Percentiles rank a stretch among this genome's conserved stretches.
phyloP scores from a whole-genome alignment of 2,797 vertebrate genomes.

The Anniella stebbinsi region DNA sequence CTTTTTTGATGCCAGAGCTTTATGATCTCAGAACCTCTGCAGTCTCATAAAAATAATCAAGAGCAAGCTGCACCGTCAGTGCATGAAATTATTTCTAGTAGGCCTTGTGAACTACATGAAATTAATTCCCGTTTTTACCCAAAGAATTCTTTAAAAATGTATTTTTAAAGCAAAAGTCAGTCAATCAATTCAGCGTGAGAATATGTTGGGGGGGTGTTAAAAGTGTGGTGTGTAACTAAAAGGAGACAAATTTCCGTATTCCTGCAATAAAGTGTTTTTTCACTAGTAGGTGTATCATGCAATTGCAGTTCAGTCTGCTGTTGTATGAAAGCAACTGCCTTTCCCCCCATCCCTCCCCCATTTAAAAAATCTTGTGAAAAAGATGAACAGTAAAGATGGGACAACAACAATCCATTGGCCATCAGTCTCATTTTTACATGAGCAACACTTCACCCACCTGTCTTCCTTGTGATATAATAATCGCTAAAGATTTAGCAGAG shows the following conservation, averaged over 20 bases:
- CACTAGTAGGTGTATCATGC: not conserved
- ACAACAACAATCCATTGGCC: not conserved
- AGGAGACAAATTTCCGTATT: not conserved
- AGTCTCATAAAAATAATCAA: constrained; percentile 70
- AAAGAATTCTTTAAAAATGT: not conserved
- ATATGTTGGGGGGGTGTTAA: not conserved
- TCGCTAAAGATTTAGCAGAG: constrained; percentile 10
- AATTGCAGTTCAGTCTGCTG: not conserved
- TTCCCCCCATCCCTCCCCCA: constrained; percentile 5
- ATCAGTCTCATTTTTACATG: not conserved
- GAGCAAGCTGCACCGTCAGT: constrained; percentile 65
- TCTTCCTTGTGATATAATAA: not conserved
- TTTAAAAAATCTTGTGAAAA: not conserved
- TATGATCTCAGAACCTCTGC: constrained; percentile 55
- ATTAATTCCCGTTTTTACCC: constrained; percentile 51
- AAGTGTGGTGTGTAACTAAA: not conserved
- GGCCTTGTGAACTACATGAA: constrained; percentile 37
- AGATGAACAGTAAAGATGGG: not conserved
- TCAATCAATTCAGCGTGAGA: not conserved
- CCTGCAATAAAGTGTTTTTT: not conserved
- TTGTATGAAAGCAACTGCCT: not conserved
- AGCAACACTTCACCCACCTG: not conserved
- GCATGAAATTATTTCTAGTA: constrained; percentile 52
- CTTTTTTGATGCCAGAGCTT: constrained; percentile 39
- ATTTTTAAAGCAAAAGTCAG: constrained; percentile 17